Percentiles rank a stretch among this genome's conserved stretches.
These are phyloP conservation scores for Oreotrochilus melanogaster DNA, from an alignment of 2,113 vertebrate genomes.

Conservation along the genomic window DNA sequence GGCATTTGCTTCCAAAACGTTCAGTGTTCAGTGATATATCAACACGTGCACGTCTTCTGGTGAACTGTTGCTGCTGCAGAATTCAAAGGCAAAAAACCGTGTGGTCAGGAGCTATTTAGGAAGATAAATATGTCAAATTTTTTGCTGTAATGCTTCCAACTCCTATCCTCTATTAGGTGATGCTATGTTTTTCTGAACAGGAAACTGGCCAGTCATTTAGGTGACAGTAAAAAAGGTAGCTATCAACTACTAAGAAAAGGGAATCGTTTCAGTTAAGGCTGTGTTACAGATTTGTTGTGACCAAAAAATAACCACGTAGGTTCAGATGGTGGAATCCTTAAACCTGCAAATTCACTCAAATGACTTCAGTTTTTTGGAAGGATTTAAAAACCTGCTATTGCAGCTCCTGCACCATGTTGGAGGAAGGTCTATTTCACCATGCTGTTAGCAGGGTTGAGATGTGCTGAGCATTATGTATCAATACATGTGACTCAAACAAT, in stretches of 20 bases:
- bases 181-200: neutral
- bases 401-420: neutral
- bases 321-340: neutral
- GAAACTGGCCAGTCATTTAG: neutral
- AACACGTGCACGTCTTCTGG: slow-evolving; percentile 39
- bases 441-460: neutral
- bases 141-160: neutral
- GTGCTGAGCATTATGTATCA: neutral
- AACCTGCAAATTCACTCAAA: neutral
- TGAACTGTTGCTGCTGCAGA: slow-evolving; percentile 72
- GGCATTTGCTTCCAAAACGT: slow-evolving; percentile 79
- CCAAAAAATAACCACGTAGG: neutral
- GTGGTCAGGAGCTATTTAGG: neutral
- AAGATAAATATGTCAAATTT: neutral
- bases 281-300: neutral
- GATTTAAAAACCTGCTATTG: neutral
- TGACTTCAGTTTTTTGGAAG: neutral
- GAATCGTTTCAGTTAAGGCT: neutral
- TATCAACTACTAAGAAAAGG: neutral
- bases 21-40: slow-evolving; percentile 72
- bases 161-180: neutral
- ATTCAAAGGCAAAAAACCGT: neutral
- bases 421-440: neutral
- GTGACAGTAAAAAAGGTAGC: neutral
- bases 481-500: fast-evolving